These are phyloP conservation scores for Lepilemur ruficaudatus DNA, from an alignment of 2,797 vertebrate genomes.

Conservation along the genomic window DNA sequence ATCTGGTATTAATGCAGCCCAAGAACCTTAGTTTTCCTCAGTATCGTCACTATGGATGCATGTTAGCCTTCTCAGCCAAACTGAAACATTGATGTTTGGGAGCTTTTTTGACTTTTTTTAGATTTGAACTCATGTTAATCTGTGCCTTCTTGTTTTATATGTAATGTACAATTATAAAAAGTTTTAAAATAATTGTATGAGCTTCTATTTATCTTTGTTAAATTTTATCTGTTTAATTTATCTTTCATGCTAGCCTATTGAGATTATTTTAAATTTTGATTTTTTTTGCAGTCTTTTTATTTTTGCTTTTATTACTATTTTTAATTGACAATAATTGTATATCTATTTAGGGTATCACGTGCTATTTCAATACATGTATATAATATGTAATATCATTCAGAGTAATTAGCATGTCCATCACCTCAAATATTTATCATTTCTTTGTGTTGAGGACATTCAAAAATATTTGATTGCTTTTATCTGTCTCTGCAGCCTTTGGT, in stretches of 20 bases:
- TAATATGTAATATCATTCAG: not conserved
- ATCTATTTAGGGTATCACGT: not conserved
- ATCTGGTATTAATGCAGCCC: not conserved
- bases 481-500: not conserved
- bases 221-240: not conserved
- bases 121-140: not conserved
- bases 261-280: slow-evolving; percentile 9
- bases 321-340: not conserved
- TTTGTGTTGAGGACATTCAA: not conserved
- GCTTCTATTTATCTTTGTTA: not conserved
- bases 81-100: not conserved
- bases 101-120: not conserved
- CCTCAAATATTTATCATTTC: not conserved
- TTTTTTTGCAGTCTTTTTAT: not conserved
- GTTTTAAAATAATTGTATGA: not conserved
- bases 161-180: not conserved
- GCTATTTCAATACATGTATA: not conserved
- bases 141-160: not conserved
- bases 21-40: not conserved
- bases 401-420: not conserved
- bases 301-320: not conserved
- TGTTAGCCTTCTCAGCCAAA: not conserved
- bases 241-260: not conserved
- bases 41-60: not conserved
- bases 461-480: not conserved